Percentiles rank a stretch among this genome's conserved stretches.
These are phyloP conservation scores for Nipponia nippon DNA, from an alignment of 2,113 vertebrate species.

Conservation along the genomic window DNA sequence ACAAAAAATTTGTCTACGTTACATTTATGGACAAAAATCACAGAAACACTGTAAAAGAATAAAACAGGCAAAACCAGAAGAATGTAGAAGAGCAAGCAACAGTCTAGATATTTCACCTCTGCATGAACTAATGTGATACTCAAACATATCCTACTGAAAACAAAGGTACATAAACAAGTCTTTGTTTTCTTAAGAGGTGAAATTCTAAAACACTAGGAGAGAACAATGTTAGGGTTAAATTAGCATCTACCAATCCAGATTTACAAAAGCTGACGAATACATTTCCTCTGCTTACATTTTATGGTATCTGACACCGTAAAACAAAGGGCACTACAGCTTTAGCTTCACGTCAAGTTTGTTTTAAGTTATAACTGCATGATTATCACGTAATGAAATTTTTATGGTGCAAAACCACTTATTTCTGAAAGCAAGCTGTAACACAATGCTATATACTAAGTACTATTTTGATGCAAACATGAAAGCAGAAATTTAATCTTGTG, in stretches of 20 bases:
- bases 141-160: not conserved
- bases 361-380: not conserved
- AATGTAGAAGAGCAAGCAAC: not conserved
- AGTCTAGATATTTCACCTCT: not conserved
- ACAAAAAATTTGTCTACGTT: not conserved
- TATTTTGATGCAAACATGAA: not conserved
- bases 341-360: too few species aligned
- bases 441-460: not conserved
- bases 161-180: not conserved
- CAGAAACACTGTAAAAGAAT: not conserved
- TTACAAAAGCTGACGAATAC: not conserved
- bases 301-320: not conserved
- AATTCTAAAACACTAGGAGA: not conserved
- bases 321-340: not conserved
- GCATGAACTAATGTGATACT: not conserved
- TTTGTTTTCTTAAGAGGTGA: not conserved
- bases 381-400: not conserved
- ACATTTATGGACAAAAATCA: not conserved
- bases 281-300: not conserved
- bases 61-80: not conserved
- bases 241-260: not conserved
- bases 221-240: not conserved
- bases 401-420: not conserved
- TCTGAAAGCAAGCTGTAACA: not conserved
- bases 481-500: not conserved